Percentiles rank a stretch among this genome's conserved stretches.
These are phyloP conservation scores for Tipula unca DNA, from an alignment of 2,888 invertebrate species.

Conservation along the genomic window DNA sequence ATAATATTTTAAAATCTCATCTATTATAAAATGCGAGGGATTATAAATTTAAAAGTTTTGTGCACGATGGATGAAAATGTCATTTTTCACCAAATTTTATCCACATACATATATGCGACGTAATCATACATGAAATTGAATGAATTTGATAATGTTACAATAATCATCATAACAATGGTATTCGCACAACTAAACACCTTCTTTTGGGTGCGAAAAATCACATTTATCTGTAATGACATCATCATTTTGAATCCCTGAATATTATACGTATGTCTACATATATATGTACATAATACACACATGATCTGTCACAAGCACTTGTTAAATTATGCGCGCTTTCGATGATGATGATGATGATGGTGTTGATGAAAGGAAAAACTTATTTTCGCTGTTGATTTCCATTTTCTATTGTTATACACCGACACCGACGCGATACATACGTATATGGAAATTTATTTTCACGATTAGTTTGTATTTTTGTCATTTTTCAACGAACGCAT, in stretches of 20 bases:
- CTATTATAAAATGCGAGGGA: not conserved
- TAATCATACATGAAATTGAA: constrained; percentile 8
- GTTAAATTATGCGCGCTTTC: not conserved
- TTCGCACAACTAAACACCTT: not conserved
- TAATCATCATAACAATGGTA: not conserved
- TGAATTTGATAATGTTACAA: not conserved
- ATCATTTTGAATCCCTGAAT: not conserved
- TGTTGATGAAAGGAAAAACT: not conserved
- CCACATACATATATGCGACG: not conserved
- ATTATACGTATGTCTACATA: not conserved
- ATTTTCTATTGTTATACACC: not conserved
- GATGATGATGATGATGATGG: not conserved
- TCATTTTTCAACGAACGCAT: not conserved
- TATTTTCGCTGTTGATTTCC: not conserved
- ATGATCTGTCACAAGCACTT: constrained; percentile 14
- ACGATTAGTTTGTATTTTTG: not conserved
- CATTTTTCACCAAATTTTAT: not conserved
- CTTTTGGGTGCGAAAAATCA: not conserved
- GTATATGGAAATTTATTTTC: not conserved
- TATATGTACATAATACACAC: not conserved
- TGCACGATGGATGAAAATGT: not conserved
- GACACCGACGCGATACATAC: no score
- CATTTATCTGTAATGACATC: not conserved
- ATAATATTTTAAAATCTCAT: not conserved
- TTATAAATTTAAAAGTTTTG: not conserved